Percentiles rank a stretch among this genome's conserved stretches.
These are phyloP conservation scores for Procambarus virginalis DNA, from an alignment of 1,140 invertebrate species.

Conservation along the genomic window DNA sequence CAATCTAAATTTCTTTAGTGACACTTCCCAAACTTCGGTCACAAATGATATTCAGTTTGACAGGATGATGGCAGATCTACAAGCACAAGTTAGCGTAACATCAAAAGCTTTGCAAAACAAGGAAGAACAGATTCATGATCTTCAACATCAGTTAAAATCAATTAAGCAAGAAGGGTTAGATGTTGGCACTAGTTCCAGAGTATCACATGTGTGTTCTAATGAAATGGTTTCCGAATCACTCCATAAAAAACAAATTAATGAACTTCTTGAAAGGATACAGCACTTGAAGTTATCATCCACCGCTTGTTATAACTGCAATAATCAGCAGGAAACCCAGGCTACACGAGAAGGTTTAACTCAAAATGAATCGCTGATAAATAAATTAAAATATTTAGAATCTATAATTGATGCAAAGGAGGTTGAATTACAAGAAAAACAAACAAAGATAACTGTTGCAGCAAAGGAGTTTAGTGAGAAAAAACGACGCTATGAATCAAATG, in stretches of 20 bases:
- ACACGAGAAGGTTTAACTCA: neutral
- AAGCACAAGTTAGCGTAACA: constrained; percentile 42
- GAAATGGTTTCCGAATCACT: constrained; percentile 7
- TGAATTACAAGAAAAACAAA: constrained; percentile 36
- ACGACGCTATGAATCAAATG: constrained; percentile 56
- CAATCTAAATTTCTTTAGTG: neutral
- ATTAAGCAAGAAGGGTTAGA: neutral
- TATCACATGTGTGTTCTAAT: neutral
- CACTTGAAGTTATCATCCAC: neutral
- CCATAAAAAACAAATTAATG: constrained; percentile 28
- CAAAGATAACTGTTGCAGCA: neutral
- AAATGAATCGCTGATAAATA: constrained; percentile 16
- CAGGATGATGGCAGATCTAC: constrained; percentile 47
- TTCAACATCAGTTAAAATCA: constrained; percentile 19
- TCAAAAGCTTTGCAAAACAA: constrained; percentile 45
- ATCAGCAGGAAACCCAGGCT: neutral
- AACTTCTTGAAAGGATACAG: constrained; percentile 28
- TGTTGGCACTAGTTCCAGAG: neutral
- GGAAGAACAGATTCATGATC: constrained; percentile 39
- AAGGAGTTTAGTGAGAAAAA: constrained; percentile 55
- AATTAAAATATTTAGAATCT: constrained; percentile 34
- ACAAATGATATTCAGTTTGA: constrained; percentile 36
- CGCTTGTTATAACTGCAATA: neutral
- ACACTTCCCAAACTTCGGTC: neutral
- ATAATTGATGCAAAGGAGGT: constrained; percentile 17